Evolutionary conservation across 2,888 invertebrate species (phyloP), one percentile per base, ranked within the genome.

Genomic region (Lithophane leautieri): DNA sequence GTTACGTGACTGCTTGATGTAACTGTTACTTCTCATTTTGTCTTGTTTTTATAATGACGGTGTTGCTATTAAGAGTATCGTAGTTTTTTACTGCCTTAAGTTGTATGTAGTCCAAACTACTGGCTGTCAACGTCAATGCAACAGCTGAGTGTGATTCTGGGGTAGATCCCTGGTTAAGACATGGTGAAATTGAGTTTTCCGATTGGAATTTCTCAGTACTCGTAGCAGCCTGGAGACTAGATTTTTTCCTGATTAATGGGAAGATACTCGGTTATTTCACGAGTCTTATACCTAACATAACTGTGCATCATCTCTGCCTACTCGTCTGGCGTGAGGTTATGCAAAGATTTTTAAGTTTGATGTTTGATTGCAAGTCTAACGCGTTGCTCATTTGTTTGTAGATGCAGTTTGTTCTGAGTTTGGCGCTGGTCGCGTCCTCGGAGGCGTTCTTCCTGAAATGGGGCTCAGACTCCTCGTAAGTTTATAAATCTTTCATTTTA

Each of bases 361-460:
- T 16, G n/a, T 14, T 25, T 65, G 12, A 47, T 28, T 50, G 4
- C 12, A 50, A 65, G 72, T 80, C 47, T 80, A 77, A 81, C 68
- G 69, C 67, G 12, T 44, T 44, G n/a, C 78, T 86, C 88, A 73
- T 89, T 94, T 94, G 47, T 94, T 94, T 93, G 44, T 94, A 97
- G 97, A 92, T 96, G 89, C 92, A 92, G 84, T 89, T 96, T 73
- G 83, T 95, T 65, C 79, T 96, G 80, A 89, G 94, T 79, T 77
- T 96, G 88, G 94, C 92, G 70, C 85, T 95, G 77, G 85, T 96
- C 4, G 93, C 95, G n/a, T 93, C 95, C 1, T 92, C 96, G 6
- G 95, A 97, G 69, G 97, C 95, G 0, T 97, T 97, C 88, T 97
- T 97, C 90, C 89, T 97, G 74, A 96, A 96, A 89, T 97, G 97